Percentiles rank a stretch among this genome's conserved stretches.
Evolutionary conservation across 2,888 invertebrate species (phyloP).

Genomic region (Eudemis profundana): DNA sequence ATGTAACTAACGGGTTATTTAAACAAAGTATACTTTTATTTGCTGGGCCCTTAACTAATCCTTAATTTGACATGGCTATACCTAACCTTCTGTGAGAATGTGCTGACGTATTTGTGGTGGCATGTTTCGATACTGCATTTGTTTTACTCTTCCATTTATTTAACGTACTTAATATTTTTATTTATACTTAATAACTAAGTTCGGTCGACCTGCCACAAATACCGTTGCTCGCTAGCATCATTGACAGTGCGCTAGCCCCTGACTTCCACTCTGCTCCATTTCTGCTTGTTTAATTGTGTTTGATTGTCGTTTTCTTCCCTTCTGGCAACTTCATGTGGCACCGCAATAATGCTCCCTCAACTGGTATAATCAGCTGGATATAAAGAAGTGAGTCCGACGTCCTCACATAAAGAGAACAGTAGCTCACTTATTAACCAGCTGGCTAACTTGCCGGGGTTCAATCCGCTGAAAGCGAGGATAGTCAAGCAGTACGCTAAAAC

Average conservation of each 20-base stretch:
- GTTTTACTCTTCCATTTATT: constrained; percentile 50
- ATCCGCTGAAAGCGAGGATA: constrained; percentile 88
- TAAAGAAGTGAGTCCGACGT: constrained; percentile 84
- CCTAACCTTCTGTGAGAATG: constrained; percentile 64
- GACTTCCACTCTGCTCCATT: constrained; percentile 59
- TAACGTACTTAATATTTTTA: constrained; percentile 11
- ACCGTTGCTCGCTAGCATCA: constrained; percentile 39
- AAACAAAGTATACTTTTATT: constrained; percentile 56
- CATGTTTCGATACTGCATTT: constrained; percentile 59
- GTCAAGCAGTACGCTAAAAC: constrained; percentile 88
- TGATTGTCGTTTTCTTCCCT: constrained; percentile 84
- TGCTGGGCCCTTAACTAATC: constrained; percentile 58
- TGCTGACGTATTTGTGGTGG: constrained; percentile 70
- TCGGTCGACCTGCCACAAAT: constrained; percentile 43
- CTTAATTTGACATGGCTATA: constrained; percentile 63
- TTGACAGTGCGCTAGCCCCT: constrained; percentile 43
- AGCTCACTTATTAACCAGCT: constrained; percentile 89
- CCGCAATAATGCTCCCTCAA: constrained; percentile 74
- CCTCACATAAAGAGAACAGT: constrained; percentile 87
- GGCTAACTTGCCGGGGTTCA: constrained; percentile 88
- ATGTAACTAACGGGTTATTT: constrained; percentile 51
- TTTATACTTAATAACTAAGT: constrained; percentile 17
- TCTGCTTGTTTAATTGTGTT: constrained; percentile 78
- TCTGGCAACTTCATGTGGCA: constrained; percentile 83
- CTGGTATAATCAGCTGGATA: constrained; percentile 79